phyloP scores from a whole-genome alignment of 2,797 vertebrate genomes.

The Thalassophryne amazonica region DNA sequence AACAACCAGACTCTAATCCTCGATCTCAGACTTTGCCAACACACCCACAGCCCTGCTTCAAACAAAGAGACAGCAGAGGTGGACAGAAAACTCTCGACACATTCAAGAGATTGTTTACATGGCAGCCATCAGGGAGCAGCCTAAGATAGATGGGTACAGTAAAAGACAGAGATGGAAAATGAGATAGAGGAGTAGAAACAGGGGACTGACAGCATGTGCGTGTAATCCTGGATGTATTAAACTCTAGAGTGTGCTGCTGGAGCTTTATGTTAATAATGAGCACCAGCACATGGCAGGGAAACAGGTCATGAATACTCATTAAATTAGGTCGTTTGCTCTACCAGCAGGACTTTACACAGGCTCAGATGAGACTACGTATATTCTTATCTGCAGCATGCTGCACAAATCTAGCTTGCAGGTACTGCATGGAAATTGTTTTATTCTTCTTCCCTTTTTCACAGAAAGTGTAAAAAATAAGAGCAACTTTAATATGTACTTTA shows the following conservation, averaged over 20 bases:
- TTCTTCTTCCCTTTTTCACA: too few species aligned
- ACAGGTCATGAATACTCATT: conserved; percentile 41
- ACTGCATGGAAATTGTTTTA: too few species aligned
- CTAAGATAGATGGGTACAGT: conserved; percentile 9
- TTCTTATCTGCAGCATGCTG: conserved; percentile 16
- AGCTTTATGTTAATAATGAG: conserved; percentile 59
- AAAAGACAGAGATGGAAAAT: conserved; percentile 7
- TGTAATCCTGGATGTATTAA: conserved; percentile 47
- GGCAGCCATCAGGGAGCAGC: conserved; percentile 25
- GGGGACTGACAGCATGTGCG: conserved; percentile 1
- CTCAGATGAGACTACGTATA: conserved; percentile 43
- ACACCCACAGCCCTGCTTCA: conserved; percentile 24
- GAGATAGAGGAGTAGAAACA: not conserved
- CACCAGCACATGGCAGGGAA: conserved; percentile 43
- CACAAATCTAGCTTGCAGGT: too few species aligned
- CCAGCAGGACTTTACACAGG: conserved; percentile 43
- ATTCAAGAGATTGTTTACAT: conserved; percentile 41
- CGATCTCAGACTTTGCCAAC: conserved; percentile 34
- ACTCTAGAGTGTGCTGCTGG: conserved; percentile 39
- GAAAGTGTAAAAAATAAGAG: too few species aligned
- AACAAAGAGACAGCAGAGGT: conserved; percentile 46
- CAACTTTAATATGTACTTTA: too few species aligned
- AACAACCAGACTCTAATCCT: conserved; percentile 41
- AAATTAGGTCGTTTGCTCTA: conserved; percentile 53
- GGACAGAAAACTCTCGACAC: conserved; percentile 34